phyloP scores from a whole-genome alignment of 2,888 invertebrate genomes.

The Temnothorax rugatulus region DNA sequence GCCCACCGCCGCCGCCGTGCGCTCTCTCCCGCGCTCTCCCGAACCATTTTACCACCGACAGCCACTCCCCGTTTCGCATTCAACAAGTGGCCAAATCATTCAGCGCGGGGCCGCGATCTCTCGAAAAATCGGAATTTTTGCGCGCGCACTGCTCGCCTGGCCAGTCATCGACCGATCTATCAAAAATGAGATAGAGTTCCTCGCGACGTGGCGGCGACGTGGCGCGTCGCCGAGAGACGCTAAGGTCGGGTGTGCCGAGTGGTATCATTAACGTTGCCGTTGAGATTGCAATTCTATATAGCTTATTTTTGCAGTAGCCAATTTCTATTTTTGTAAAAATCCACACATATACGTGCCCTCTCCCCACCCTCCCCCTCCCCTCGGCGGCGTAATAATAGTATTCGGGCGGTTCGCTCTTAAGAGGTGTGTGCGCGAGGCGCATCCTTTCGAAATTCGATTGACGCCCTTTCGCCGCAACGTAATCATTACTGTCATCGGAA shows the following conservation, averaged over 20 bases:
- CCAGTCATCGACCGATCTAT: conserved; percentile 73
- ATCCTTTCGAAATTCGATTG: conserved; percentile 68
- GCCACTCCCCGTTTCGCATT: conserved; percentile 78
- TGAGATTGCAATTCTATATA: neutral
- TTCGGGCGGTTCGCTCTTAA: conserved; percentile 41
- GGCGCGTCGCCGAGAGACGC: neutral
- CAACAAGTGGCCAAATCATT: conserved; percentile 85
- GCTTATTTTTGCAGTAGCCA: conserved; percentile 22
- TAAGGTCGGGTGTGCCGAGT: neutral
- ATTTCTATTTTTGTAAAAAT: conserved; percentile 50
- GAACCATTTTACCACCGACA: conserved; percentile 78
- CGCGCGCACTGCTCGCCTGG: conserved; percentile 51
- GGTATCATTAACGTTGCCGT: conserved; percentile 8
- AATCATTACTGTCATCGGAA: conserved; percentile 78
- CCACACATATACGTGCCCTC: conserved; percentile 16
- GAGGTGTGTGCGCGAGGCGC: conserved; percentile 29
- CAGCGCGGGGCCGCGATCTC: conserved; percentile 69
- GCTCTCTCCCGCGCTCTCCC: conserved; percentile 70
- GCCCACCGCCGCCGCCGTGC: conserved; percentile 68
- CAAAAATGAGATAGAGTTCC: conserved; percentile 58
- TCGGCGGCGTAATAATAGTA: conserved; percentile 35
- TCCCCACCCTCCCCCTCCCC: too few species aligned
- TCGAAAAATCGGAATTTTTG: conserved; percentile 74
- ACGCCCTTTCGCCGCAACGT: conserved; percentile 66
- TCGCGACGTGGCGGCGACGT: conserved; percentile 33